Base-by-base conservation (phyloP, 2,113 vertebrate genomes). In the Acanthochromis polyacanthus region DNA sequence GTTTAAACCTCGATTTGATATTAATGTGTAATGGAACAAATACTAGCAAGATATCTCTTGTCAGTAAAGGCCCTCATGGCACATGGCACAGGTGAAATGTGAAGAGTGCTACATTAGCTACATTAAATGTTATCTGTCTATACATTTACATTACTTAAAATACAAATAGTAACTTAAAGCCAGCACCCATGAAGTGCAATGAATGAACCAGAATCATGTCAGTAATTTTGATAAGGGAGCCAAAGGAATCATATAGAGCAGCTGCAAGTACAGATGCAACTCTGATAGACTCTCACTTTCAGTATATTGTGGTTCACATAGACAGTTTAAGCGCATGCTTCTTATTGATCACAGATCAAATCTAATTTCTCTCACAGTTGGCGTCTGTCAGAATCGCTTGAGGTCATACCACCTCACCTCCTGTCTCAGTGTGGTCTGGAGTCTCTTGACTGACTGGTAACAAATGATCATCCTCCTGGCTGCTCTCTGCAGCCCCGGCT, bases 381-480 rank as follows among this genome's bases (percentile, higher is more conserved):
- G 79, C 48, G 20, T 71, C 63, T 83, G 69, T 71, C 78, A 79
- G 81, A 78, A 80, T 75, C 63, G 78, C 87, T 80, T 46, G 67
- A 74, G 78, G 84, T 88, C 84, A 78, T 48, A 58, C 56, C 65
- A 68, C 69, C 83, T 87, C 75, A 65, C 68, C 63, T 53, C 63
- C 67, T 70, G 71, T 60, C 72, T 81, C 67, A 6, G 25, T 82
- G 75, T 79, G 87, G 73, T 83, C 78, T 60, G 58, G 4, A 87
- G 63, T 61, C 48, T 84, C 77, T 50, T 72, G 80, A 86, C 87
- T 89, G 80, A 83, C 62, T 76, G 50, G 22, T 82, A 84, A 90
- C 81, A 90, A 91, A 91, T 81, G 79, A 88, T 87, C 67, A 57
- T 83, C 83, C 73, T 81, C 56, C 30, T 50, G 72, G 74, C 79